A percentile compares a stretch with the other conserved stretches of the same genome.
These are phyloP conservation scores for Gonioctena quinquepunctata DNA, from an alignment of 1,140 invertebrate species.

Conservation along the genomic window DNA sequence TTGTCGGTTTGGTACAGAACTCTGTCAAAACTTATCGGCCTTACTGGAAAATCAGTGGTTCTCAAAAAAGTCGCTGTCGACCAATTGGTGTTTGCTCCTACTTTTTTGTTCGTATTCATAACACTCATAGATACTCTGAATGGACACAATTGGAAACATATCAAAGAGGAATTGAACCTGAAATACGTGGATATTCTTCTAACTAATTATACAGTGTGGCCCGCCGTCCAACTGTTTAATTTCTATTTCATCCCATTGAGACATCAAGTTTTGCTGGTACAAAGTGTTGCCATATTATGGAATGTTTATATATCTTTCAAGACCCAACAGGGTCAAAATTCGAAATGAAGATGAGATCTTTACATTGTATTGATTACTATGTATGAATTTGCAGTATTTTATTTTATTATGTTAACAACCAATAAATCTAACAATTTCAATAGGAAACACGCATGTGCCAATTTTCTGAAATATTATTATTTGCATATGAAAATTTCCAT, in stretches of 20 bases:
- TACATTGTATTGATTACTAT: too few species aligned
- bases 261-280: conserved; percentile 80
- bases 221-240: conserved; percentile 79
- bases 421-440: too few species aligned
- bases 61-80: conserved; percentile 75
- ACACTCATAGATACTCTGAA: conserved; percentile 64
- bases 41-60: not conserved
- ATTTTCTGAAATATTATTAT: too few species aligned
- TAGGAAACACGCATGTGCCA: too few species aligned
- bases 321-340: too few species aligned
- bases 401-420: too few species aligned
- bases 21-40: conserved; percentile 18
- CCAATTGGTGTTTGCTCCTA: conserved; percentile 71
- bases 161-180: conserved; percentile 62
- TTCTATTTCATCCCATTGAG: conserved; percentile 80
- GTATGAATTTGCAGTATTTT: too few species aligned
- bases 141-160: conserved; percentile 60
- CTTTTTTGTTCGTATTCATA: conserved; percentile 66
- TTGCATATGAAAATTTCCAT: too few species aligned
- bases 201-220: conserved; percentile 83
- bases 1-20: conserved; percentile 37
- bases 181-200: conserved; percentile 72
- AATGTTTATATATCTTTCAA: conserved; percentile 81
- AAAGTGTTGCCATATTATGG: conserved; percentile 82
- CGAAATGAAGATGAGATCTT: too few species aligned